Evolutionary conservation across 2,888 invertebrate genomes (phyloP), one percentile per base, ranked within the genome.

Genomic region (Synanthedon tipuliformis): DNA sequence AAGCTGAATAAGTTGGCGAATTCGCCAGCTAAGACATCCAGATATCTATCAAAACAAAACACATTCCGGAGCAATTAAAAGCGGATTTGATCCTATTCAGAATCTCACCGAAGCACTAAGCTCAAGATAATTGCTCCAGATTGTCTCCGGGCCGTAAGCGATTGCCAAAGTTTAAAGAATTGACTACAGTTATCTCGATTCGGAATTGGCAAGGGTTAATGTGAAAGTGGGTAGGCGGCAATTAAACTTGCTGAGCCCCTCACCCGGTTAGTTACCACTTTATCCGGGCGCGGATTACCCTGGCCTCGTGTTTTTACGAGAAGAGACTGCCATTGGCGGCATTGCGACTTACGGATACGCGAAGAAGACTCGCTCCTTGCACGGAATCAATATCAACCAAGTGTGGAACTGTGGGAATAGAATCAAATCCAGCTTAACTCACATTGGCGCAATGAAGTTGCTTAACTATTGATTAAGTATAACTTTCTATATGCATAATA

Each of bases 91-190:
- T 59, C 50, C 27, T 52, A 55, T 55, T 60, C 63, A 61, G 63
- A 61, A 65, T 68, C 67, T 70, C 66, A 57, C 61, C 55, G 57
- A 57, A 61, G 66, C 68, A 66, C 72, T 78, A 78, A 82, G 79
- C 77, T 73, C 68, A 62, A 79, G 80, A 79, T 82, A 84, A 84
- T 84, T 81, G 80, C 66, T 62, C 64, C 66, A 76, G 83, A 82
- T 82, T 78, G 80, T 78, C 79, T 70, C 70, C 68, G 62, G 18
- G 58, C 60, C 64, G 61, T 64, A 65, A 68, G 67, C 72, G 70
- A 74, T 73, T 70, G 76, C 63, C 71, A 59, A 78, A 81, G 74
- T 82, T 82, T 81, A 79, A 81, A 82, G 78, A 84, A 83, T 81
- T 68, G 75, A 75, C 74, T 77, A 71, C 73, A 77, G 76, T 71